These are phyloP conservation scores for Sipha flava DNA, from an alignment of 1,140 invertebrate species.

Conservation along the genomic window DNA sequence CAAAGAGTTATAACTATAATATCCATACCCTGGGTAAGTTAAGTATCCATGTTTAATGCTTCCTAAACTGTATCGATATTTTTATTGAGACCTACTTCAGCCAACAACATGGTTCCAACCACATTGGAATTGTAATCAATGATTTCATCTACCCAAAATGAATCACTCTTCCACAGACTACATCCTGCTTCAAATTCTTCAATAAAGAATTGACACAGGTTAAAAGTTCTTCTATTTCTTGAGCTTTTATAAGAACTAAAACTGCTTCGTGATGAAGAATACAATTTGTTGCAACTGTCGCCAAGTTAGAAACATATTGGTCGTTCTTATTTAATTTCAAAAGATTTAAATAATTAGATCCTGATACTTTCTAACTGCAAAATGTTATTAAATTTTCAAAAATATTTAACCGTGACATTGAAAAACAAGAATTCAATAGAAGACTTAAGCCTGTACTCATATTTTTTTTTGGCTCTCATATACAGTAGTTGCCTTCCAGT, in stretches of 20 bases:
- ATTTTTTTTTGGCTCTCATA: constrained; percentile 2
- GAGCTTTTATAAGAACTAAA: constrained; percentile 16
- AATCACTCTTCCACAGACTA: background rate
- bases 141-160: constrained; percentile 15
- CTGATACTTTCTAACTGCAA: background rate
- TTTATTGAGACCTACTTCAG: background rate
- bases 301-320: background rate
- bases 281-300: background rate
- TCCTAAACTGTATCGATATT: constrained; percentile 7
- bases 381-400: background rate
- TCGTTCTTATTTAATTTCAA: background rate
- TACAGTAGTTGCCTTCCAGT: background rate
- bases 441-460: background rate
- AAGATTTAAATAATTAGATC: background rate
- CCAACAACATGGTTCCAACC: constrained; percentile 2
- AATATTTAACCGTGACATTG: background rate
- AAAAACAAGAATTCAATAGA: background rate
- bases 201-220: background rate
- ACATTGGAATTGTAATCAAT: constrained; percentile 17
- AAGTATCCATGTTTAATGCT: constrained; percentile 1
- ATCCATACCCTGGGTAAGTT: background rate
- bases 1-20: background rate
- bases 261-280: background rate
- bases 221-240: background rate
- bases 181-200: background rate